Evolutionary conservation across 1,140 invertebrate genomes (phyloP), one percentile per base, ranked within the genome.

Genomic region (Drosophila auraria): DNA sequence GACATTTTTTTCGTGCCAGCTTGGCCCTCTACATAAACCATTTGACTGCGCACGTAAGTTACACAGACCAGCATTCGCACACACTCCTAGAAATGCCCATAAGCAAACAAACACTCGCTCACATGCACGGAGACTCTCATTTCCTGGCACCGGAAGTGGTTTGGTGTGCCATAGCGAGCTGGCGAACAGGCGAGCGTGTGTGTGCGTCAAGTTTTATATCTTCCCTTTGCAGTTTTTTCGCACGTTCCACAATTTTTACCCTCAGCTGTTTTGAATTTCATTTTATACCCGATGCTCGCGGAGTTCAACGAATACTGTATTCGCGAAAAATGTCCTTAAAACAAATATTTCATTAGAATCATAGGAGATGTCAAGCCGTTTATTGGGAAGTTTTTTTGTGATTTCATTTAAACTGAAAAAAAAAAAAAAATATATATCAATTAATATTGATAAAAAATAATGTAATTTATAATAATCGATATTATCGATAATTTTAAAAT

Each of bases 261-360:
- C 78, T 72, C 70, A 76, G 65, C 81, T 89, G 60, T 84, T 89
- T 83, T 83, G 78, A 81, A 89, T 89, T 89, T 78, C 62, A 81
- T 75, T 81, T 78, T 69, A 70, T 80, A 11, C 14, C 3, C 54
- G 36, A 23, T 8, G 20, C 15, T 5, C 9, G 8, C 2, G 20
- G 2, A 11, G 4, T 23, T 1, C 0, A 7, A 11, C 33, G 36
- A 9, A 40, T 38, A 23, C 3, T 5, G 12, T 15, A 6, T 25
- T 25, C 20, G 20, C 5, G 47, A 1, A 23, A 49, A 49, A 33
- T 8, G 30, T 33, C 8, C 27, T 6, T 30, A 30, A 30, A 30
- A 30, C 27, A 6, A 30, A 30, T 30, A 30, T 30, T 30, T 30
- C 5, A 30, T 30, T 6, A 30, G 5, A 6, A 30, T 30, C 27